Evolutionary conservation across 2,888 invertebrate species (phyloP).

Genomic region (Lamellibrachia satsuma): DNA sequence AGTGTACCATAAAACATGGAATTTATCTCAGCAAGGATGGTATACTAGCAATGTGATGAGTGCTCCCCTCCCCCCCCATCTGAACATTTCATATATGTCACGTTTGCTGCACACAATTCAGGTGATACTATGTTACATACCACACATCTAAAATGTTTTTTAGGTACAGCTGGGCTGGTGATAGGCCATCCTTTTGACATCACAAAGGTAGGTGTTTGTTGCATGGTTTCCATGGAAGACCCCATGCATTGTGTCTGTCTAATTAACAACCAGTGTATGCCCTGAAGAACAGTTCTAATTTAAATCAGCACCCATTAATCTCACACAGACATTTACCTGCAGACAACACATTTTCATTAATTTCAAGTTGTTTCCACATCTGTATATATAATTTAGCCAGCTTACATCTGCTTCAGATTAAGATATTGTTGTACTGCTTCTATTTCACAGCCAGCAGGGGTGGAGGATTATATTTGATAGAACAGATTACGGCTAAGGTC

Average conservation of each 20-base stretch:
- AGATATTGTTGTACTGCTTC: no score
- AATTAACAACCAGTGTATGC: not conserved
- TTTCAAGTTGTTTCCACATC: no score
- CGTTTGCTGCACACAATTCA: not conserved
- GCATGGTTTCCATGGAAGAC: not conserved
- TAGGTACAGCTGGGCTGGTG: slow-evolving; percentile 20
- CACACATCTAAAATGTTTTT: not conserved
- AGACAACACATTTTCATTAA: not conserved
- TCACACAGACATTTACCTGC: not conserved
- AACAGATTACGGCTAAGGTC: no score
- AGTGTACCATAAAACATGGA: no score
- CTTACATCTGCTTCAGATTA: no score
- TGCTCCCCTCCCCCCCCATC: no score
- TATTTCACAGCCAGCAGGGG: no score
- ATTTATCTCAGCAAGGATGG: no score
- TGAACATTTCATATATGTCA: no score
- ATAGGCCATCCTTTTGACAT: slow-evolving; percentile 23
- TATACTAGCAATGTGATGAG: no score
- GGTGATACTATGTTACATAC: not conserved
- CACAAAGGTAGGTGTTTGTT: not conserved
- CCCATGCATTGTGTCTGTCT: not conserved
- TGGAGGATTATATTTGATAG: no score
- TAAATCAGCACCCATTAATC: not conserved
- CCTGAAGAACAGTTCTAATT: not conserved
- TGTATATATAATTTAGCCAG: no score